Percentiles rank a stretch among this genome's conserved stretches.
Evolutionary conservation across 2,797 vertebrate genomes (phyloP).

Genomic region (Mus spretus): DNA sequence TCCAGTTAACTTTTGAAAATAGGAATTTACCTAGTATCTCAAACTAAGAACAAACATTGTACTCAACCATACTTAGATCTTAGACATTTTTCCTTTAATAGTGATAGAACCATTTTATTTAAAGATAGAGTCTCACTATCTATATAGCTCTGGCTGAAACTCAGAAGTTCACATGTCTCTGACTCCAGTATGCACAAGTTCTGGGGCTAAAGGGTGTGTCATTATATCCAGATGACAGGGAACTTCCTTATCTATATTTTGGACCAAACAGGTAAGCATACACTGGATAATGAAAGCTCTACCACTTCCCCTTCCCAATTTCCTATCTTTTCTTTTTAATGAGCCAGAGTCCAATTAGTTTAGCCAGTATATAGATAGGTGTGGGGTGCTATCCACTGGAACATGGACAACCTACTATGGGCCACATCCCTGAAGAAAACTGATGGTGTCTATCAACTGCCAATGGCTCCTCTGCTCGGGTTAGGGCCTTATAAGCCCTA

Average conservation of each 20-base stretch:
- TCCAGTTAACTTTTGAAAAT: conserved; percentile 55
- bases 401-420: background rate
- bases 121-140: background rate
- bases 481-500: background rate
- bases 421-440: background rate
- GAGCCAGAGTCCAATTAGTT: background rate
- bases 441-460: background rate
- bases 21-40: conserved; percentile 47
- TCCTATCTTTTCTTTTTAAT: background rate
- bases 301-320: background rate
- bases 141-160: background rate
- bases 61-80: background rate
- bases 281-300: conserved; percentile 10
- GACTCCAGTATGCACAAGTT: background rate
- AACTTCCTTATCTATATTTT: conserved; percentile 43
- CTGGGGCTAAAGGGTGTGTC: background rate
- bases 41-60: conserved; percentile 63
- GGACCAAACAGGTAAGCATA: conserved; percentile 60
- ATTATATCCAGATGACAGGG: background rate
- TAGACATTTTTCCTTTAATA: conserved; percentile 52
- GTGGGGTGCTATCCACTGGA: background rate
- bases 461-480: background rate
- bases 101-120: conserved; percentile 20
- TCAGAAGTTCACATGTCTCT: background rate
- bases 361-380: background rate